These are phyloP conservation scores for Drosophila multiciliata DNA, from an alignment of 2,888 invertebrate genomes.

Conservation along the genomic window DNA sequence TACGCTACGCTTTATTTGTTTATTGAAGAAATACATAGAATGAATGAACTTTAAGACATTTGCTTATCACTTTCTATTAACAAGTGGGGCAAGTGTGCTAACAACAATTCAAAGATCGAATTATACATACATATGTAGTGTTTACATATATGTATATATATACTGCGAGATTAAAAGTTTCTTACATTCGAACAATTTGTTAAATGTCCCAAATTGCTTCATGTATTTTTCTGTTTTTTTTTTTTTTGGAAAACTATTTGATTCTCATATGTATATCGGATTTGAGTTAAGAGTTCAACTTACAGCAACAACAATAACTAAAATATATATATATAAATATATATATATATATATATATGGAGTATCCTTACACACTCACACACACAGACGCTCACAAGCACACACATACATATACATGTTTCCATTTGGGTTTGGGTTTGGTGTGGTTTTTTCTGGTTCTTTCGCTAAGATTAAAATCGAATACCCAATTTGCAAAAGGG, in stretches of 20 bases:
- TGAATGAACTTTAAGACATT: conserved; percentile 36
- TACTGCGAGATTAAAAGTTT: conserved; percentile 9
- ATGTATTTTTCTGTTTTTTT: conserved; percentile 17
- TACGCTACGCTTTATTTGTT: conserved; percentile 20
- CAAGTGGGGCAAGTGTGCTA: conserved; percentile 65
- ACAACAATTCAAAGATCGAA: conserved; percentile 64
- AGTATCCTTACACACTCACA: not conserved
- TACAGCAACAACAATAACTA: conserved; percentile 48
- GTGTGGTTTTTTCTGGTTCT: conserved; percentile 39
- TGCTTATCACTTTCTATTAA: conserved; percentile 52
- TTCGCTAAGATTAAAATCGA: conserved; percentile 66
- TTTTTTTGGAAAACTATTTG: conserved; percentile 47
- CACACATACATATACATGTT: conserved; percentile 10
- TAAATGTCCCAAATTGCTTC: conserved; percentile 31
- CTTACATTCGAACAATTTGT: conserved; percentile 37
- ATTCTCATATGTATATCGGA: conserved; percentile 49
- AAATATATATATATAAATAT: conserved; percentile 10
- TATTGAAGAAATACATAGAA: conserved; percentile 42
- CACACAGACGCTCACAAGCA: conserved; percentile 7
- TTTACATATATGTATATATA: conserved; percentile 1
- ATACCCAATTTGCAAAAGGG: not conserved
- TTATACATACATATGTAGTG: conserved; percentile 21
- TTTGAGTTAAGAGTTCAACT: conserved; percentile 38
- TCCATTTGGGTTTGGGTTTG: conserved; percentile 1
- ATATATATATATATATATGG: not conserved